These are phyloP conservation scores for Oedothorax gibbosus DNA, from an alignment of 1,140 invertebrate genomes.

Conservation along the genomic window DNA sequence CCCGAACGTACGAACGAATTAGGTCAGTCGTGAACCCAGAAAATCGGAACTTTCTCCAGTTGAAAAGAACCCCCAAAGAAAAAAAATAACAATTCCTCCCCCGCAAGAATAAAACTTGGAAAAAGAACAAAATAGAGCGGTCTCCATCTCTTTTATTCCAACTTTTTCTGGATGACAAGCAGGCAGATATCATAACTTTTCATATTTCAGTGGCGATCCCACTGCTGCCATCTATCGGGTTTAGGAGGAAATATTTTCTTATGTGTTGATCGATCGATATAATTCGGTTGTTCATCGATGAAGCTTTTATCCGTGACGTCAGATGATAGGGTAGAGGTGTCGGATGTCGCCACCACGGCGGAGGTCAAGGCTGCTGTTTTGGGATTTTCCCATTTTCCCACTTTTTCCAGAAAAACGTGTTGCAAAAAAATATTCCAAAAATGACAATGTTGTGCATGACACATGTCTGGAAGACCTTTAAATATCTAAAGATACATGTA, in stretches of 20 bases:
- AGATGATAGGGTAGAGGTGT: constrained; percentile 55
- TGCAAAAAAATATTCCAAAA: no score
- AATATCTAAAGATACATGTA: no score
- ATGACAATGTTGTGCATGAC: no score
- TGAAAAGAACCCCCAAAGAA: constrained; percentile 1
- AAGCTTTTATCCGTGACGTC: constrained; percentile 60
- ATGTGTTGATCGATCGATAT: constrained; percentile 52
- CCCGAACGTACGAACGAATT: constrained; percentile 47
- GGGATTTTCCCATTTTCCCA: constrained; percentile 1
- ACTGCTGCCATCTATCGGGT: constrained; percentile 39
- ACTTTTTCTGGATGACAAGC: constrained; percentile 19
- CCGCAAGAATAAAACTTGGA: background rate
- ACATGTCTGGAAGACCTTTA: no score
- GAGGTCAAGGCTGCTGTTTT: constrained; percentile 54
- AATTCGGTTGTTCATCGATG: constrained; percentile 54
- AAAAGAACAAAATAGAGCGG: background rate
- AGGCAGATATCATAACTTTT: constrained; percentile 8
- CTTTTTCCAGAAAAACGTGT: no score
- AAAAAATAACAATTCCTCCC: background rate
- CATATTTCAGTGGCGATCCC: background rate
- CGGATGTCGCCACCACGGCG: constrained; percentile 54
- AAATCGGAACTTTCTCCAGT: background rate
- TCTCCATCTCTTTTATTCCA: constrained; percentile 1
- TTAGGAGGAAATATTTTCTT: constrained; percentile 16
- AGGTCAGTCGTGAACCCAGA: constrained; percentile 31